These are phyloP conservation scores for Strigamia maritima DNA, from an alignment of 2,888 invertebrate genomes.

Conservation along the genomic window DNA sequence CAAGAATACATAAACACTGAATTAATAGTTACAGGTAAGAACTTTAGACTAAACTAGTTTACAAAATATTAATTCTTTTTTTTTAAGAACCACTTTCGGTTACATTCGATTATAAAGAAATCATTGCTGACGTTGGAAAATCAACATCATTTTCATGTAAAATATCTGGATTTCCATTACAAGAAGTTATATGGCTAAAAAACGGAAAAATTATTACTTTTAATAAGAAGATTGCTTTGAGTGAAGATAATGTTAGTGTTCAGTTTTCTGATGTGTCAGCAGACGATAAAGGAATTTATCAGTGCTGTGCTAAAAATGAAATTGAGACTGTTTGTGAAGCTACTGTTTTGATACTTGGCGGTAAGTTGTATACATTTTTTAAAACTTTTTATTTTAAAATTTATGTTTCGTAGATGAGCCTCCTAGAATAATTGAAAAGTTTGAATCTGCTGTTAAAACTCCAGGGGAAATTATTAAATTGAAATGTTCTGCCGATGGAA, in stretches of 20 bases:
- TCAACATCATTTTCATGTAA: not conserved
- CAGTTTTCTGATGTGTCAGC: not conserved
- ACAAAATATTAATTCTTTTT: not conserved
- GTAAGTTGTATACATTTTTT: not conserved
- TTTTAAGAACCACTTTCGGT: not conserved
- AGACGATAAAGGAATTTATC: constrained; percentile 21
- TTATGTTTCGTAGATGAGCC: too few species aligned
- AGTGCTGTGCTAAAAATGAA: constrained; percentile 17
- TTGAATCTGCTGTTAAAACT: not conserved
- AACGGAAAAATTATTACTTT: constrained; percentile 2
- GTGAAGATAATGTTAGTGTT: not conserved
- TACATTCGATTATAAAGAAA: not conserved
- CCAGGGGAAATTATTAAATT: not conserved
- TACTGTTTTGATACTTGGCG: not conserved
- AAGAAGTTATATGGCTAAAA: not conserved
- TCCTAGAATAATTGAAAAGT: not conserved
- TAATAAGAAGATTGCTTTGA: not conserved
- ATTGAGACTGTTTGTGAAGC: not conserved
- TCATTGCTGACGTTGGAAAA: not conserved
- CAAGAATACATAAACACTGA: not conserved
- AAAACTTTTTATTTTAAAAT: not conserved
- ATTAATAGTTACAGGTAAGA: not conserved
- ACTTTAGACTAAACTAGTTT: not conserved
- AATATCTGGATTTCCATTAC: not conserved
- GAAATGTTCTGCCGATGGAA: not conserved